Evolutionary conservation across 1,140 invertebrate species (phyloP), one percentile per base, ranked within the genome.

Genomic region (Heliconius melpomene): DNA sequence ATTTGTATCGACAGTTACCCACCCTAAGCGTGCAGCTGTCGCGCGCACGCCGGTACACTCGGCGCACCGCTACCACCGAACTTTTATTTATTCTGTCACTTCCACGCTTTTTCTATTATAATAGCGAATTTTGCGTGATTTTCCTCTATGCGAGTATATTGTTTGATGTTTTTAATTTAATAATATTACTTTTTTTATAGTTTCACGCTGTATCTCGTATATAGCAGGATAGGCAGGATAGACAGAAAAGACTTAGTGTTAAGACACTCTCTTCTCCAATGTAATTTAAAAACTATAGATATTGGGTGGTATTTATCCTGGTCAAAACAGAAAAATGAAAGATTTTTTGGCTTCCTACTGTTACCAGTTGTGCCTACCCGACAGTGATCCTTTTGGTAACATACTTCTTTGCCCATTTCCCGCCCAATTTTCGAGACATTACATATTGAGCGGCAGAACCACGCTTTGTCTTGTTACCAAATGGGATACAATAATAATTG

Each of bases 71-170:
- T 89, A 89, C 79, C 86, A 87, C 85, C 78, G 85, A 89, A 90
- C 89, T 90, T 90, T 89, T 90, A 90, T 90, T 90, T 90, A 90
- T 90, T 88, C 89, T 89, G 89, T 90, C 89, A 88, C 54, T 20
- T 72, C 83, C 89, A 90, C 84, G 78, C 71, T 86, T 86, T 88
- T 88, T 88, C 79, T 74, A 82, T 80, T 81, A 78, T 77, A 79
- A 81, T 78, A 84, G 38, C 60, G 70, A 72, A 72, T 72, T 72
- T 72, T 72, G 71, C 71, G 32, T 72, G 32, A 72, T 40, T 70
- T 72, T 77, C 26, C 70, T 54, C 40, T 77, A 77, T 23, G 11
- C 8, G 29, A 38, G 18, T 72, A 77, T 52, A 77, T 29, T 72
- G 72, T 74, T 79, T 79, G 77, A 79, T 74, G 52, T 78, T 72